Conservation (phyloP, 2,797 vertebrate species). For the Sphenodon punctatus region DNA sequence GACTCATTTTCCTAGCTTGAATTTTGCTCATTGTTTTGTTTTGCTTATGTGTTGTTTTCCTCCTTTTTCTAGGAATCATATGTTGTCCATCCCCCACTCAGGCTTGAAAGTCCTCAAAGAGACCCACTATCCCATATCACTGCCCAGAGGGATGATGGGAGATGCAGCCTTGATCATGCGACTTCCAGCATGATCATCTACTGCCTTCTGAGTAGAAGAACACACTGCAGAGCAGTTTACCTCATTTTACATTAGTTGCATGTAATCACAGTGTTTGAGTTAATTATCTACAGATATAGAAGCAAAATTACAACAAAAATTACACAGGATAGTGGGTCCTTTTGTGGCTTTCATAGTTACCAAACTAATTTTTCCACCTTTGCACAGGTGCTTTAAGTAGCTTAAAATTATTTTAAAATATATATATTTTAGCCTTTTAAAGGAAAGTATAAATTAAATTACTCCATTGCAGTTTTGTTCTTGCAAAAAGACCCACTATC, state of each 20-base stretch:
- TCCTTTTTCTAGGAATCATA: constrained; percentile 99
- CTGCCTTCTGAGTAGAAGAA: constrained; percentile 98
- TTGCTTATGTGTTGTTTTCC: constrained; percentile 98
- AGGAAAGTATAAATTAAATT: constrained; percentile 69
- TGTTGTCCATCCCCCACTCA: constrained; percentile 99
- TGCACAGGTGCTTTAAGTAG: constrained; percentile 76
- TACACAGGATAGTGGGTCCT: constrained; percentile 98
- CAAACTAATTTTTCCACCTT: constrained; percentile 76
- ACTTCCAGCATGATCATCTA: constrained; percentile 91
- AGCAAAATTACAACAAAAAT: constrained; percentile 72
- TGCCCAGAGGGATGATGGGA: constrained; percentile 94
- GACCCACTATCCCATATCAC: constrained; percentile 99
- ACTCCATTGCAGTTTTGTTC: constrained; percentile 81
- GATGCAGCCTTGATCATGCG: constrained; percentile 96
- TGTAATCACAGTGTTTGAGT: constrained; percentile 79
- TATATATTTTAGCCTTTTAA: constrained; percentile 75
- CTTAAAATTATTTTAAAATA: constrained; percentile 72
- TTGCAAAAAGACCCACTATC: constrained; percentile 91
- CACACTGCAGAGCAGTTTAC: constrained; percentile 89
- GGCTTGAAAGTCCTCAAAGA: constrained; percentile 99
- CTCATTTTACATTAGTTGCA: constrained; percentile 88
- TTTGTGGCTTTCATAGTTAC: constrained; percentile 97
- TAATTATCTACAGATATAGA: constrained; percentile 74
- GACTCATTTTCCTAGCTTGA: constrained; percentile 85
- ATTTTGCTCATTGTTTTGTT: constrained; percentile 91